Percentiles rank a stretch among this genome's conserved stretches.
phyloP scores from a whole-genome alignment of 2,888 invertebrate genomes.

The Eupithecia dodoneata region DNA sequence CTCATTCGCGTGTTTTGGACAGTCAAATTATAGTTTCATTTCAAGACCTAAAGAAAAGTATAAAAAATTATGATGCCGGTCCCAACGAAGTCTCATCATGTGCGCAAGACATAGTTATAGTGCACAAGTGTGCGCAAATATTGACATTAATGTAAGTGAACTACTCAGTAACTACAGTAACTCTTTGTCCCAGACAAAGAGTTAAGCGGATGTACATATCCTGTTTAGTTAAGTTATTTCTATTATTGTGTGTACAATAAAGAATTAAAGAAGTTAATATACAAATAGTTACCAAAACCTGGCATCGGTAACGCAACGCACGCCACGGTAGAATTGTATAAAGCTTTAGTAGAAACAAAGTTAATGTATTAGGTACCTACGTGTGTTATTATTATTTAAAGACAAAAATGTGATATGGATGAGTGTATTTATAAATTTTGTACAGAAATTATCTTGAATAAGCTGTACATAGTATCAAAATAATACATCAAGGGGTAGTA shows the following conservation, averaged over 20 bases:
- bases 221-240: too few relatives aligned
- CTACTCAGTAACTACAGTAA: too few relatives aligned
- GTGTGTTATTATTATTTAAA: neutral
- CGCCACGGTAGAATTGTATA: neutral
- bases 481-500: neutral
- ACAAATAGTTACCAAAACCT: neutral
- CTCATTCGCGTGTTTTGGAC: neutral
- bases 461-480: neutral
- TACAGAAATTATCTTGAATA: neutral
- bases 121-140: neutral
- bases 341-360: neutral
- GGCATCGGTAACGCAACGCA: neutral
- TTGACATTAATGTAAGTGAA: neutral
- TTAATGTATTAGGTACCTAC: neutral
- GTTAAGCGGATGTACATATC: too few relatives aligned
- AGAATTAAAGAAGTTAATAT: neutral
- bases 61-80: neutral
- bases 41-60: neutral
- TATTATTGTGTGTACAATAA: too few relatives aligned
- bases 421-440: neutral
- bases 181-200: too few relatives aligned
- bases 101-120: neutral
- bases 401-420: constrained; percentile 1
- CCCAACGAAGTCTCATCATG: neutral
- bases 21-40: neutral